phyloP scores from a whole-genome alignment of 2,797 vertebrate species.

The Enteromius thamalakanensis region DNA sequence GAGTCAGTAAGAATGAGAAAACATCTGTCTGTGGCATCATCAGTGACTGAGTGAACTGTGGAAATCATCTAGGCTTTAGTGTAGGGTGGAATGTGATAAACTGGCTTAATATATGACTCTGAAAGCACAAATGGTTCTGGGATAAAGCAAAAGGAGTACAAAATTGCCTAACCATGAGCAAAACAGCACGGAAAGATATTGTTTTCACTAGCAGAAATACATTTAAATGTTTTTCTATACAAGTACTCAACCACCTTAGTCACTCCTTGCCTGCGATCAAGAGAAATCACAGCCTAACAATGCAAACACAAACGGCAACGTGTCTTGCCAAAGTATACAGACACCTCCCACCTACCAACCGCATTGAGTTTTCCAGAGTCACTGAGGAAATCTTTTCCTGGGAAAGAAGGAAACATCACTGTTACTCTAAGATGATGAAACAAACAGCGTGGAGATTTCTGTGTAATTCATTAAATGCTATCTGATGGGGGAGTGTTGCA shows the following conservation, averaged over 20 bases:
- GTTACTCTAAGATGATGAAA: not conserved
- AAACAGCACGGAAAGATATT: not conserved
- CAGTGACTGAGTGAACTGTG: not conserved
- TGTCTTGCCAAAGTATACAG: slow-evolving; percentile 10
- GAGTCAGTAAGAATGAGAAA: not conserved
- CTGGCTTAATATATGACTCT: not conserved
- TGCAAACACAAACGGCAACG: not conserved
- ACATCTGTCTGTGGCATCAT: not conserved
- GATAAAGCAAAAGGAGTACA: not conserved
- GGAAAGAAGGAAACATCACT: slow-evolving; percentile 57
- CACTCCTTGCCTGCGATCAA: not conserved
- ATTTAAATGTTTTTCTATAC: not conserved
- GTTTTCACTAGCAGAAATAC: not conserved
- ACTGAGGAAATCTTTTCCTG: slow-evolving; percentile 87
- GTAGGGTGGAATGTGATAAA: not conserved
- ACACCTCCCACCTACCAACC: slow-evolving; percentile 80
- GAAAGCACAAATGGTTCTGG: not conserved
- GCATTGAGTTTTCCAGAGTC: slow-evolving; percentile 78
- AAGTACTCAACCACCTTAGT: not conserved
- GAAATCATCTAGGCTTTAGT: slow-evolving; percentile 2
- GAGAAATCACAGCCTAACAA: slow-evolving; percentile 13
- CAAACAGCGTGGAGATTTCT: not conserved
- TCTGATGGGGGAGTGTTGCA: not conserved
- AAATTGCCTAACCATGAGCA: not conserved
- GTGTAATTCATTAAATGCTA: not conserved